Percentiles rank a stretch among this genome's conserved stretches.
Evolutionary conservation across 2,797 vertebrate genomes (phyloP).

Genomic region (Eulemur rubriventer): DNA sequence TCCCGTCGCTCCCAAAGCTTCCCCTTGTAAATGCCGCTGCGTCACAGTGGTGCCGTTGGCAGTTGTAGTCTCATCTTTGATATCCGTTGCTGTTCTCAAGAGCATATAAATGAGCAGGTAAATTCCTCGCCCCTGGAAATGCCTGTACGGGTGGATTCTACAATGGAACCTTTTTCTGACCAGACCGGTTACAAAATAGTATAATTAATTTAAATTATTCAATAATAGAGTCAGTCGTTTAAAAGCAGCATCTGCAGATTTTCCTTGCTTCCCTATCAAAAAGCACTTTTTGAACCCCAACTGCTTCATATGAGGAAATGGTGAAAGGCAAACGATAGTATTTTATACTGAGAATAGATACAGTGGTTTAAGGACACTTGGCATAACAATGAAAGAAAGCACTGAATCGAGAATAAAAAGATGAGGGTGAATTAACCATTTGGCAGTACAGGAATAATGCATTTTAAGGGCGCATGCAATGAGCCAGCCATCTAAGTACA

Average conservation of each 20-base stretch:
- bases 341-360: conserved; percentile 40
- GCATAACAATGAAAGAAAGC: conserved; percentile 70
- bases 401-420: conserved; percentile 48
- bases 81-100: not conserved
- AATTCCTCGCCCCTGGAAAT: conserved; percentile 25
- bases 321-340: conserved; percentile 34
- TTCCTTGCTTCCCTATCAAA: conserved; percentile 53
- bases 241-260: conserved; percentile 57
- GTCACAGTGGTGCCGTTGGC: accelerated
- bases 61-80: not conserved
- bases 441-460: conserved; percentile 27
- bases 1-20: not conserved
- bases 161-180: not conserved
- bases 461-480: conserved; percentile 56
- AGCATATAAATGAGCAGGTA: not conserved
- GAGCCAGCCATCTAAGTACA: conserved; percentile 63
- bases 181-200: conserved; percentile 37
- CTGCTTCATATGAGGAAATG: conserved; percentile 53
- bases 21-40: not conserved
- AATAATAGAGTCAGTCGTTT: conserved; percentile 55
- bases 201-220: conserved; percentile 35
- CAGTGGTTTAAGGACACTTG: conserved; percentile 54
- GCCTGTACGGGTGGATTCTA: not conserved
- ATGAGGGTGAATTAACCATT: conserved; percentile 32
- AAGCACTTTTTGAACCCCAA: conserved; percentile 61